Evolutionary conservation across 2,113 vertebrate species (phyloP), one percentile per base, ranked within the genome.

Genomic region (Rhodinocichla rosea): DNA sequence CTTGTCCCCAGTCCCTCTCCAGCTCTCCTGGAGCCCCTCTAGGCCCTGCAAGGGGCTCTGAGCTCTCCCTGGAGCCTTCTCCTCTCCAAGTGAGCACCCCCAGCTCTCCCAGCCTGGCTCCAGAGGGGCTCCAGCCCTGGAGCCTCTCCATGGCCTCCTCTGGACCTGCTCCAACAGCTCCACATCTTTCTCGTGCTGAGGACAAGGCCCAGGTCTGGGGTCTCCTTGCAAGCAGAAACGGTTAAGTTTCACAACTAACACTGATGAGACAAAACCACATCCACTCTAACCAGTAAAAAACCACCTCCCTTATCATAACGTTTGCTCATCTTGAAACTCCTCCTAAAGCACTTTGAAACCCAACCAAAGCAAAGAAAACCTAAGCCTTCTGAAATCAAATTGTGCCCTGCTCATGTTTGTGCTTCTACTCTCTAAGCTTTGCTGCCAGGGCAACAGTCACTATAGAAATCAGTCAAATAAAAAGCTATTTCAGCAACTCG

Each of bases 371-470:
- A 64, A 83, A 55, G 49, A 3, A 80, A 80, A 63, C 11, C 23
- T 1, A 47, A 75, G 19, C 13, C 39, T 55, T 67, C 60, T 5
- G 4, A 60, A 84, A 82, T 17, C 20, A 18, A 77, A 83, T 5
- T 13, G 8, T 22, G 45, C n/a, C 42, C 59, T 57, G 37, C 70
- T 83, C 52, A 1, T 81, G 89, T 65, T 89, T 87, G 44, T 28
- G 64, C 28, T 70, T 82, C 65, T 63, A 53, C 49, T 83, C 62
- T 60, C 57, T 9, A 44, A 73, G 78, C 73, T 82, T 49, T 87
- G 92, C 81, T 96, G 87, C 91, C 87, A 87, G 87, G 91, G 84
- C 89, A 95, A 94, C 95, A 91, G 93, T 95, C 89, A 68, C 93
- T 94, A 92, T 73, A 96, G 91, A 76, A 85, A 95, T 91, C 35